These are phyloP conservation scores for Zele albiditarsus DNA, from an alignment of 2,888 invertebrate genomes.

Conservation along the genomic window DNA sequence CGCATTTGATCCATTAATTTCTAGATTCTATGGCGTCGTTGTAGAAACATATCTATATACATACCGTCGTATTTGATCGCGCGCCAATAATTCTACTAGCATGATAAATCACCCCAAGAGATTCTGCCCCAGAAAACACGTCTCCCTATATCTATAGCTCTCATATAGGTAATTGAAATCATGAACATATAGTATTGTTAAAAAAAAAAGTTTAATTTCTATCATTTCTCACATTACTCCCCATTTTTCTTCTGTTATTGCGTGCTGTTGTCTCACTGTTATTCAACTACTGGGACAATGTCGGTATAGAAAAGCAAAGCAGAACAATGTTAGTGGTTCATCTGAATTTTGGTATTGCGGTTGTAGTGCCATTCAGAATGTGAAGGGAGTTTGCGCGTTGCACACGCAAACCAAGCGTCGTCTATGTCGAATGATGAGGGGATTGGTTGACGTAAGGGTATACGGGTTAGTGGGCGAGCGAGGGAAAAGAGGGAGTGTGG, in stretches of 20 bases:
- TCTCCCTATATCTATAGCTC: no score
- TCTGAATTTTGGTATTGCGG: constrained; percentile 40
- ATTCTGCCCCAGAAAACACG: constrained; percentile 34
- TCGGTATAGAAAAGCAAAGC: background rate
- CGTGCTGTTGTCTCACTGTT: no score
- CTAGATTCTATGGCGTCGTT: constrained; percentile 14
- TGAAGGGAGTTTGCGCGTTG: constrained; percentile 57
- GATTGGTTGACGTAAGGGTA: constrained; percentile 8
- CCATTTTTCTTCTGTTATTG: no score
- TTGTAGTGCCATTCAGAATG: constrained; percentile 55
- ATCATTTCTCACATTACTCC: no score
- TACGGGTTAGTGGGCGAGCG: constrained; percentile 15
- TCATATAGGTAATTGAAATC: background rate
- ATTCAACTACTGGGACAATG: no score
- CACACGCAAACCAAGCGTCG: constrained; percentile 36
- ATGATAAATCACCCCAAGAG: background rate
- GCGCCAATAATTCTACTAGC: constrained; percentile 29
- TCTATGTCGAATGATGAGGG: constrained; percentile 3
- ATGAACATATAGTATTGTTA: background rate
- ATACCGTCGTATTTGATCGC: constrained; percentile 18
- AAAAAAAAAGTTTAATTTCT: no score
- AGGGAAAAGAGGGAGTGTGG: constrained; percentile 29
- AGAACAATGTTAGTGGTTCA: background rate
- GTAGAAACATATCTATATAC: constrained; percentile 23
- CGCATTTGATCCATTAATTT: constrained; percentile 8